Evolutionary conservation across 2,888 invertebrate species (phyloP), one percentile per base, ranked within the genome.

Genomic region (Pyralis farinalis): DNA sequence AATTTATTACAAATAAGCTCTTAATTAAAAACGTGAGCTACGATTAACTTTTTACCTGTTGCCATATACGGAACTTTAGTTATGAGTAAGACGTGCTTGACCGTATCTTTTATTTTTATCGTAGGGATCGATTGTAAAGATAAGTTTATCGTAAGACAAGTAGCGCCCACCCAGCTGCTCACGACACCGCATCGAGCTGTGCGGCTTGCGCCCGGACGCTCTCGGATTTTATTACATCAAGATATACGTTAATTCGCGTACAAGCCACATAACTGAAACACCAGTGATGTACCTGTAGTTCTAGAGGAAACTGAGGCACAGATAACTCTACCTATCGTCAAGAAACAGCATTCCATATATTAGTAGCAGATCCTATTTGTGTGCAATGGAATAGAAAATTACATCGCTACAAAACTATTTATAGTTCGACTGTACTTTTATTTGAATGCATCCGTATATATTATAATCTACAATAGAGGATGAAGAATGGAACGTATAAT

Each of bases 81-180:
- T 28, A 39, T 33, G 36, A 39, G 36, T 29, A 11, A 35, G 38
- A n/a, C 32, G 22, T 33, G 25, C 39, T 39, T 33, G 38, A 32
- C 25, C 7, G 32, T 32, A 28, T 55, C 51, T 74, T 75, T 82
- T 82, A 77, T 81, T 84, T 85, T 85, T 85, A 86, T 86, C 85
- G 75, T 62, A 64, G 74, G 83, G 80, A 85, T 86, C 85, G 87
- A 87, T 86, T 80, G 79, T 83, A 71, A 79, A 87, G 87, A 87
- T 87, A 88, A 85, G 78, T 82, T 76, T 72, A 76, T 80, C 83
- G 85, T 85, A 88, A 88, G 86, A 88, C 87, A 76, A 85, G 88
- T 85, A 87, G 88, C 84, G 87, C 74, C 87, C 88, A 87, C 87
- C 86, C 77, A 74, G 69, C 58, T 58, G 56, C 53, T 52, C 55